A percentile compares a stretch with the other conserved stretches of the same genome.
These are phyloP conservation scores for Wiebesia pumilae DNA, from an alignment of 1,140 invertebrate genomes.

Conservation along the genomic window DNA sequence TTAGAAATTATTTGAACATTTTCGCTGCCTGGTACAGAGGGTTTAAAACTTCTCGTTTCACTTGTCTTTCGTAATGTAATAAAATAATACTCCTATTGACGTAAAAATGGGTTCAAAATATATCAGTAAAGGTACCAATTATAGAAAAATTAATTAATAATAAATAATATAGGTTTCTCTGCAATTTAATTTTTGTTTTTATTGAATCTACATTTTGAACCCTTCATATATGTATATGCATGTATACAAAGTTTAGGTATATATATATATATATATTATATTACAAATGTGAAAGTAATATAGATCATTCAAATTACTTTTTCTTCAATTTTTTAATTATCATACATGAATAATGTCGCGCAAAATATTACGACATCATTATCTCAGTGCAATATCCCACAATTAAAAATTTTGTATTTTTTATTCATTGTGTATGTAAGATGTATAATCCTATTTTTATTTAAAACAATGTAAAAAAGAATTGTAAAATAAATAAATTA, in stretches of 20 bases:
- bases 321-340: background rate
- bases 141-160: background rate
- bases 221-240: background rate
- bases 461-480: slow-evolving; percentile 38
- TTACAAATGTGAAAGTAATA: slow-evolving; percentile 35
- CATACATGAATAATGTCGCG: slow-evolving; percentile 8
- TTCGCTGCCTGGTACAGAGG: slow-evolving; percentile 35
- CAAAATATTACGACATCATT: slow-evolving; percentile 26
- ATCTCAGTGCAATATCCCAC: slow-evolving; percentile 9
- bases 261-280: slow-evolving; percentile 22
- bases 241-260: too few relatives aligned
- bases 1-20: slow-evolving; percentile 5
- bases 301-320: slow-evolving; percentile 19
- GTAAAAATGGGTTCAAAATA: slow-evolving; percentile 32
- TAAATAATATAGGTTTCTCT: background rate
- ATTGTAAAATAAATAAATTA: slow-evolving; percentile 39
- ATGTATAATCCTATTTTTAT: slow-evolving; percentile 26
- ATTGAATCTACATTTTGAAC: slow-evolving; percentile 33
- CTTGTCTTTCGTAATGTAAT: slow-evolving; percentile 16
- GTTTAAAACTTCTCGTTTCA: slow-evolving; percentile 25
- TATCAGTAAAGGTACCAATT: slow-evolving; percentile 5
- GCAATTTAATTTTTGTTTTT: background rate
- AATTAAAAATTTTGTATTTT: slow-evolving; percentile 39
- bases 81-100: slow-evolving; percentile 26
- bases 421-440: slow-evolving; percentile 18